These are phyloP conservation scores for Zaprionus vittiger DNA, from an alignment of 1,140 invertebrate genomes.

Conservation along the genomic window DNA sequence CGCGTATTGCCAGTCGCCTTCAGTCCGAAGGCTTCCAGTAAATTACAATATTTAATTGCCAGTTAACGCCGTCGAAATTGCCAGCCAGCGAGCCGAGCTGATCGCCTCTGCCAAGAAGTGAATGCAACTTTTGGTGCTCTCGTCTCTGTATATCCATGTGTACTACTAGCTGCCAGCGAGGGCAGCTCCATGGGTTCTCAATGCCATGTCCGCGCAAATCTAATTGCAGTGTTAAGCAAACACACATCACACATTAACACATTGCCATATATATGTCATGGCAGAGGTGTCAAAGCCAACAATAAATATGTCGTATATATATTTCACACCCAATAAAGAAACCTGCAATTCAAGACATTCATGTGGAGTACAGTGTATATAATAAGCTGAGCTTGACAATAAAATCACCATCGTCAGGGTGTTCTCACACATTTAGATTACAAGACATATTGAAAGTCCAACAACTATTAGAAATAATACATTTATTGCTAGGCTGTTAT, in stretches of 20 bases:
- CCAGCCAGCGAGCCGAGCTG: slow-evolving; percentile 40
- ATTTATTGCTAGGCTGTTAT: no score
- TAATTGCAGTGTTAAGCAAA: not conserved
- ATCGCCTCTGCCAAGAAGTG: slow-evolving; percentile 28
- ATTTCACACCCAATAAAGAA: not conserved
- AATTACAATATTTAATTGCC: slow-evolving; percentile 74
- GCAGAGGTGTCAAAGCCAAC: slow-evolving; percentile 4
- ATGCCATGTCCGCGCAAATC: not conserved
- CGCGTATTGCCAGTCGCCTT: slow-evolving; percentile 45
- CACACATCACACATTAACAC: not conserved
- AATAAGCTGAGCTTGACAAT: no score
- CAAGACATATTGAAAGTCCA: no score
- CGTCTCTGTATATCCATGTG: not conserved
- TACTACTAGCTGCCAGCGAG: slow-evolving; percentile 1
- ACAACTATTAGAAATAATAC: no score
- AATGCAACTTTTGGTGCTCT: slow-evolving; percentile 40
- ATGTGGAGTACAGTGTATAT: no score
- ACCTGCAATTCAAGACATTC: no score
- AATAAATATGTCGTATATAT: not conserved
- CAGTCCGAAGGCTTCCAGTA: slow-evolving; percentile 67
- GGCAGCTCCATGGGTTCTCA: slow-evolving; percentile 2
- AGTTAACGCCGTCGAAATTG: slow-evolving; percentile 53
- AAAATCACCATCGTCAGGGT: no score
- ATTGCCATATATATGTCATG: not conserved
- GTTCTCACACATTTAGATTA: no score